phyloP scores from a whole-genome alignment of 1,140 invertebrate genomes.

The Drosophila athabasca region DNA sequence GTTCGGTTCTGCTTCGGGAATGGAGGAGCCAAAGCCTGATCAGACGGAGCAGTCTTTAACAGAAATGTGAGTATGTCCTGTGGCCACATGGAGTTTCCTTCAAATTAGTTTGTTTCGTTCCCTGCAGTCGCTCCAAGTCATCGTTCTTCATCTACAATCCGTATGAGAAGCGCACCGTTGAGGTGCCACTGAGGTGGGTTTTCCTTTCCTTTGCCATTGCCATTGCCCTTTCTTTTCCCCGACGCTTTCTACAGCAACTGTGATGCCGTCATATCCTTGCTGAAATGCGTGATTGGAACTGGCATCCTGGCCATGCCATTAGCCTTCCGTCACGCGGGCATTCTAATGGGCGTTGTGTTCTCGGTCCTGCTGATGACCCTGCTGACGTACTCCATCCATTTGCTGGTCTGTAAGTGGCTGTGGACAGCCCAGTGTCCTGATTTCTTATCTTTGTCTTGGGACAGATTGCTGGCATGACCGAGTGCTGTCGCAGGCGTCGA shows the following conservation, averaged over 20 bases:
- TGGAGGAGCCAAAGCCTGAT: constrained; percentile 21
- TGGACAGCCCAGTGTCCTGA: not conserved
- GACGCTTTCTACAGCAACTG: constrained; percentile 33
- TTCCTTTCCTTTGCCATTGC: too few relatives aligned
- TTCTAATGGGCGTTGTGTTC: constrained; percentile 35
- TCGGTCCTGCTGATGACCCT: constrained; percentile 57
- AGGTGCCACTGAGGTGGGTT: constrained; percentile 60
- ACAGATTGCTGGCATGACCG: constrained; percentile 64
- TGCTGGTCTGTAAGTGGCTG: constrained; percentile 64
- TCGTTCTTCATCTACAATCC: constrained; percentile 64
- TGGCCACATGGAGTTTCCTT: too few relatives aligned
- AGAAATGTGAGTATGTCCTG: constrained; percentile 34
- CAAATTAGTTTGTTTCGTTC: not conserved
- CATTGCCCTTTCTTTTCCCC: not conserved
- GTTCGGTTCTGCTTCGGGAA: constrained; percentile 3
- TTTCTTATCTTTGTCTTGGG: constrained; percentile 2
- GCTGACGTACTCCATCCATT: constrained; percentile 68
- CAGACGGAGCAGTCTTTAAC: constrained; percentile 1
- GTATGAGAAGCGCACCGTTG: constrained; percentile 61
- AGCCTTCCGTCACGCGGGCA: constrained; percentile 54
- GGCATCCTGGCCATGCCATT: constrained; percentile 65
- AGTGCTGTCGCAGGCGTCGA: constrained; percentile 56
- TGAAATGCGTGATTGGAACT: constrained; percentile 67
- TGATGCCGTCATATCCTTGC: constrained; percentile 60
- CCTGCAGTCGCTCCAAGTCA: constrained; percentile 36